Evolutionary conservation across 2,113 vertebrate genomes (phyloP).

Genomic region (Sarotherodon lohbergeri): DNA sequence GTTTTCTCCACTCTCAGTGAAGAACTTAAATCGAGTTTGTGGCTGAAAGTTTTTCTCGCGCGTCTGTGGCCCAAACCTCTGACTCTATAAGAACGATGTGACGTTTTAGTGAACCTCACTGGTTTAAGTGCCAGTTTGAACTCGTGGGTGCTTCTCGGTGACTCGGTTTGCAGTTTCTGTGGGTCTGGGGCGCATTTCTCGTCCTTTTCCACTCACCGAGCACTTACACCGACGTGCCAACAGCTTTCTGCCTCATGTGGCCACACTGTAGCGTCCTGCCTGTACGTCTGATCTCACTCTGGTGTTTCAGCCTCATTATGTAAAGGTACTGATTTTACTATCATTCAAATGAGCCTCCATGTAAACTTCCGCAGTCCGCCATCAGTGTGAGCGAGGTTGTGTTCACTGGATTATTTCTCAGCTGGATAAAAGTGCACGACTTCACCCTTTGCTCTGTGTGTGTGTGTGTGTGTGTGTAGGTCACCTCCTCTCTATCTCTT

Average conservation of each 20-base stretch:
- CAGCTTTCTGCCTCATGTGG: neutral
- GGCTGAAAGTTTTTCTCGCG: neutral
- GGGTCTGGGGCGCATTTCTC: neutral
- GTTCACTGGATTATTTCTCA: neutral
- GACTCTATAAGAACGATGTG: neutral
- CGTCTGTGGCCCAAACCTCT: neutral
- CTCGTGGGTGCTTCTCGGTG: neutral
- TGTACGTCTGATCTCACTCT: neutral
- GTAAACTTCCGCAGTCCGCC: neutral
- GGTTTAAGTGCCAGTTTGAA: neutral
- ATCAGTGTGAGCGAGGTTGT: neutral
- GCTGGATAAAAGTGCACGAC: neutral
- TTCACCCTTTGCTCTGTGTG: neutral
- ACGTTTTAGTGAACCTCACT: neutral
- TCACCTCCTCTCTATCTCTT: slow-evolving; percentile 6
- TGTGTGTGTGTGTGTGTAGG: slow-evolving; percentile 3
- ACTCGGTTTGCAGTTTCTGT: neutral
- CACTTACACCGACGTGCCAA: neutral
- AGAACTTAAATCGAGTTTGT: neutral
- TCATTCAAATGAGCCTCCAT: neutral
- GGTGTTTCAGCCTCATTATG: neutral
- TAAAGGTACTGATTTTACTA: neutral
- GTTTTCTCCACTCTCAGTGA: neutral
- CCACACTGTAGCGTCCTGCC: neutral
- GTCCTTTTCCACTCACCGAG: neutral